Conservation (phyloP, 2,113 vertebrate species). For the Tinamus guttatus region DNA sequence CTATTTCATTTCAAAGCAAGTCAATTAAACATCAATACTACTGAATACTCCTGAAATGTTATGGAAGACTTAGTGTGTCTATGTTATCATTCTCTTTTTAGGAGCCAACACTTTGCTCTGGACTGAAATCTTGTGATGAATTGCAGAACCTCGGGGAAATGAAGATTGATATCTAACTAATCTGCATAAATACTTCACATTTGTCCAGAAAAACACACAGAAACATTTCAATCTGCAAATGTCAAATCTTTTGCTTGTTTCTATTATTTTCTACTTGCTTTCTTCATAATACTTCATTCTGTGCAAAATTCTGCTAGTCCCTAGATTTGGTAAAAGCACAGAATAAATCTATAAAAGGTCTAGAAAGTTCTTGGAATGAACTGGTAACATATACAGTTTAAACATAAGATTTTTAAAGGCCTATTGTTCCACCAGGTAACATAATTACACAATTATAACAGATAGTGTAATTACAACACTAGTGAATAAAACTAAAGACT, state of each 20-base stretch:
- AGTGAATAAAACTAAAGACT: background rate
- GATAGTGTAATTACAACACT: background rate
- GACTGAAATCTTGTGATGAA: background rate
- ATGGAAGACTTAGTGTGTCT: background rate
- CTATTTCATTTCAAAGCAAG: background rate
- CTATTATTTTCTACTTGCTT: background rate
- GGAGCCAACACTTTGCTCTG: rapidly evolving
- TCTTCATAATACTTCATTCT: background rate
- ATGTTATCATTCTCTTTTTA: background rate
- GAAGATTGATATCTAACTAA: background rate
- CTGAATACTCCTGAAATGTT: background rate
- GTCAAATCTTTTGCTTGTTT: background rate
- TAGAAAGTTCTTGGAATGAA: background rate
- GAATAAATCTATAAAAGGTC: background rate
- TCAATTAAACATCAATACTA: background rate
- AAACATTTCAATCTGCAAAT: background rate
- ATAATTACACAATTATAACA: background rate
- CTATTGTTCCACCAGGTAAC: background rate
- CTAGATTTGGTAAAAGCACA: background rate
- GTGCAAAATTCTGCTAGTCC: rapidly evolving
- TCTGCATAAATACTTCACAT: background rate
- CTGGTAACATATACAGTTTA: rapidly evolving
- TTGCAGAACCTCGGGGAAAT: background rate
- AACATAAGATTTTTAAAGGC: background rate
- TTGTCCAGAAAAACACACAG: background rate